Evolutionary conservation across 2,888 invertebrate genomes (phyloP).

Genomic region (Watsonalla cultraria): DNA sequence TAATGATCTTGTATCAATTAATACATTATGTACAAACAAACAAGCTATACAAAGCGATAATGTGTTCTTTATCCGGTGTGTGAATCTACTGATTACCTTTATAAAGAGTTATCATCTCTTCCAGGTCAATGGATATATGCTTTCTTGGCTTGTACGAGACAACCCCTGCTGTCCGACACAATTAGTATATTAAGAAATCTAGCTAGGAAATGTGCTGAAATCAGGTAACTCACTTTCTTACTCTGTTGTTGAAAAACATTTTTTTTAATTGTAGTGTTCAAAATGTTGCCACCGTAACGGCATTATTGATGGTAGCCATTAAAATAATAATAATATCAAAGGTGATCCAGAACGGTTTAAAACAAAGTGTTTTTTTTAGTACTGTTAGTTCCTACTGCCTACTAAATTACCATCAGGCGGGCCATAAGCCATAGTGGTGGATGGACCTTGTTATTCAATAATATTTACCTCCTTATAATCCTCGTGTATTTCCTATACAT

Average conservation of each 20-base stretch:
- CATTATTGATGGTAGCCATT: background rate
- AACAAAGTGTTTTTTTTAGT: too few species aligned
- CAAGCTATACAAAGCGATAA: too few species aligned
- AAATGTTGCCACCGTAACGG: too few species aligned
- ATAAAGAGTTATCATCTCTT: conserved; percentile 15
- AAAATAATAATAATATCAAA: too few species aligned
- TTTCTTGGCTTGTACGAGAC: conserved; percentile 80
- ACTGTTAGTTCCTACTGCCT: too few species aligned
- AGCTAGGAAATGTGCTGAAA: conserved; percentile 80
- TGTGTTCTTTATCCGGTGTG: background rate
- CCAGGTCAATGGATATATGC: conserved; percentile 85
- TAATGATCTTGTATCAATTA: background rate
- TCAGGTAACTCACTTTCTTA: conserved; percentile 52
- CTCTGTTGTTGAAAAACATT: background rate
- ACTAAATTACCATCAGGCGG: too few species aligned
- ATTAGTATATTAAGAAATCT: conserved; percentile 81
- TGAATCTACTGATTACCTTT: background rate
- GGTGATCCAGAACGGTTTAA: too few species aligned
- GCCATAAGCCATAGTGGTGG: too few species aligned
- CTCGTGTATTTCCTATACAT: too few species aligned
- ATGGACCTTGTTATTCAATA: background rate
- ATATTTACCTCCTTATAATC: background rate
- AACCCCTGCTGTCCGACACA: conserved; percentile 83
- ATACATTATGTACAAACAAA: background rate
- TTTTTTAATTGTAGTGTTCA: too few species aligned